A percentile compares a stretch with the other conserved stretches of the same genome.
phyloP scores from a whole-genome alignment of 2,113 vertebrate species.

The Apus apus region DNA sequence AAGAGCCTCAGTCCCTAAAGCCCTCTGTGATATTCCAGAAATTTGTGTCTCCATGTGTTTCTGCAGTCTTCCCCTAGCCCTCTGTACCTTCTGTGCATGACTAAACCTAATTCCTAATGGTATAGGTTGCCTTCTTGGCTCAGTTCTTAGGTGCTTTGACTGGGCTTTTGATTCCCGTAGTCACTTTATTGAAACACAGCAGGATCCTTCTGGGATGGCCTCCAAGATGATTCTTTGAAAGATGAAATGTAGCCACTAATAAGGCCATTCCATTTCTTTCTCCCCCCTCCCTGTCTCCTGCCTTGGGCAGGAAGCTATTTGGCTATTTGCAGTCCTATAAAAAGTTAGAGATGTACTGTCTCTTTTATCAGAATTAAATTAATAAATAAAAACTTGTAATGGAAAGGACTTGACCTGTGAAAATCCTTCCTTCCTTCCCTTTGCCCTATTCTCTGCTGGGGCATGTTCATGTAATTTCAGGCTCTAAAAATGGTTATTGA shows the following conservation, averaged over 20 bases:
- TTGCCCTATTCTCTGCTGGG: not conserved
- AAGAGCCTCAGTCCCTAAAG: not conserved
- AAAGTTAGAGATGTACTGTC: not conserved
- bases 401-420: not conserved
- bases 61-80: not conserved
- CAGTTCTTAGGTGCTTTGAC: conserved; percentile 2
- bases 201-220: conserved; percentile 59
- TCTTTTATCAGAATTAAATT: conserved; percentile 9
- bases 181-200: conserved; percentile 61
- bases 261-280: conserved; percentile 9
- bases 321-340: conserved; percentile 8
- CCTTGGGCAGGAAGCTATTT: not conserved
- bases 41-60: not conserved
- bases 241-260: conserved; percentile 53
- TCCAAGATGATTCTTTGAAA: conserved; percentile 64
- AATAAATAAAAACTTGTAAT: not conserved
- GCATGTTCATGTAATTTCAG: not conserved
- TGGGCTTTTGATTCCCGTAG: not conserved
- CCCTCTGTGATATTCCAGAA: not conserved
- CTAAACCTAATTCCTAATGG: conserved; percentile 16
- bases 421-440: not conserved
- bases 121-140: conserved; percentile 9
- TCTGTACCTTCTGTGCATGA: not conserved
- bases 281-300: not conserved
- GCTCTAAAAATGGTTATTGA: not conserved